Evolutionary conservation across 1,140 invertebrate genomes (phyloP).

Genomic region (Cryptotermes secundus): DNA sequence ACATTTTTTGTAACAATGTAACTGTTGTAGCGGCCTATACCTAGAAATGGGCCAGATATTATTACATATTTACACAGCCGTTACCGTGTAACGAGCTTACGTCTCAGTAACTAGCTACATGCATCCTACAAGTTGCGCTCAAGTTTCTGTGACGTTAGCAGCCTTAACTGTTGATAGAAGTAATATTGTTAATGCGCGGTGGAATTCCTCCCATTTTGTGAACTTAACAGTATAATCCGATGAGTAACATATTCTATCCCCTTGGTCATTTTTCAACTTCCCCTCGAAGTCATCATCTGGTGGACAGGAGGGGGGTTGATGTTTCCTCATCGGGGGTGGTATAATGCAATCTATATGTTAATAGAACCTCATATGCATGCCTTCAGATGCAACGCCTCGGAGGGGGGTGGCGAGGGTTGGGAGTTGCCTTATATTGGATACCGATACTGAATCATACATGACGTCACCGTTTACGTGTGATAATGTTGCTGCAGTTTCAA

Average conservation of each 20-base stretch:
- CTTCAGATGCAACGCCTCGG: background rate
- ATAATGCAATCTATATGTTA: slow-evolving; percentile 11
- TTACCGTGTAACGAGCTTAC: no score
- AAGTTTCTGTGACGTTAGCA: background rate
- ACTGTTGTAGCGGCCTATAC: no score
- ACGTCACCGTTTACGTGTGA: background rate
- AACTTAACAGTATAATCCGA: background rate
- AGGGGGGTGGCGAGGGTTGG: background rate
- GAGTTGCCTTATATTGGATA: background rate
- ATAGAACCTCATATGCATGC: background rate
- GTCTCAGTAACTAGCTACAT: no score
- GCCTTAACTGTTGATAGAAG: background rate
- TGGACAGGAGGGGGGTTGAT: background rate
- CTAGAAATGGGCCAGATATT: no score
- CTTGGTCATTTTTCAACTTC: background rate
- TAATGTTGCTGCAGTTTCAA: background rate
- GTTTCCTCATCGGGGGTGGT: background rate
- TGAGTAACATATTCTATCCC: background rate
- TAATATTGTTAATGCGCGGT: background rate
- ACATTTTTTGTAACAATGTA: no score
- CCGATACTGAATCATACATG: slow-evolving; percentile 1
- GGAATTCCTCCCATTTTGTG: background rate
- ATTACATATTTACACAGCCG: no score
- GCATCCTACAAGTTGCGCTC: no score
- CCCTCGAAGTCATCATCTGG: slow-evolving; percentile 8